A percentile compares a stretch with the other conserved stretches of the same genome.
Evolutionary conservation across 2,888 invertebrate genomes (phyloP).

Genomic region (Argyresthia goedartella): DNA sequence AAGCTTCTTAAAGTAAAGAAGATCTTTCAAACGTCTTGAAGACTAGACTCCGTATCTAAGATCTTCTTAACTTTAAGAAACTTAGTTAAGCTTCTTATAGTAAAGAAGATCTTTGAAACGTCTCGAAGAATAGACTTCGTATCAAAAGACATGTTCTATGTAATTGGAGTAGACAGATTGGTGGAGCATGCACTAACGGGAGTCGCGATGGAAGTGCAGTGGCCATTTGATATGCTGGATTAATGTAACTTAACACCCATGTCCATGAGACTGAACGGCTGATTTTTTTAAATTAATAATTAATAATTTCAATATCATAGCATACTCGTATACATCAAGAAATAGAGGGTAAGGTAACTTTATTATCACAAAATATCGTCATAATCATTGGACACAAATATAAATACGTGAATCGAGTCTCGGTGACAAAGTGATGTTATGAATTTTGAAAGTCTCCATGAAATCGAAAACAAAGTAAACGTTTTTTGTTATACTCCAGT

Average conservation of each 20-base stretch:
- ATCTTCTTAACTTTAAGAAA: neutral
- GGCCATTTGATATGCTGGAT: constrained; percentile 49
- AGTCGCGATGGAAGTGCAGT: constrained; percentile 50
- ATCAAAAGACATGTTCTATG: constrained; percentile 12
- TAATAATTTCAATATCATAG: neutral
- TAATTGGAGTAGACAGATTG: constrained; percentile 48
- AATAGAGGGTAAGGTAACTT: neutral
- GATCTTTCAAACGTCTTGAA: neutral
- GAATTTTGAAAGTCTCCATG: too few relatives aligned
- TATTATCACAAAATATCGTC: neutral
- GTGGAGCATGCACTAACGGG: constrained; percentile 55
- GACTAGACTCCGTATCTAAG: neutral
- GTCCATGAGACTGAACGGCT: constrained; percentile 1
- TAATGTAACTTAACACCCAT: constrained; percentile 18
- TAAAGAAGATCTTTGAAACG: neutral
- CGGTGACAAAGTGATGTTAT: too few relatives aligned
- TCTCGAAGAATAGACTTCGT: neutral
- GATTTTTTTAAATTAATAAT: neutral
- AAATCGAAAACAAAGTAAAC: neutral
- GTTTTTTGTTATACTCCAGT: neutral
- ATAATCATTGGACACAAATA: too few relatives aligned
- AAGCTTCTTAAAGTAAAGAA: neutral
- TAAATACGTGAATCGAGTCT: too few relatives aligned
- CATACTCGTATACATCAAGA: neutral
- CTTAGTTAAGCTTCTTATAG: neutral